Base-by-base conservation (phyloP, 2,113 vertebrate genomes). In the Vidua macroura region DNA sequence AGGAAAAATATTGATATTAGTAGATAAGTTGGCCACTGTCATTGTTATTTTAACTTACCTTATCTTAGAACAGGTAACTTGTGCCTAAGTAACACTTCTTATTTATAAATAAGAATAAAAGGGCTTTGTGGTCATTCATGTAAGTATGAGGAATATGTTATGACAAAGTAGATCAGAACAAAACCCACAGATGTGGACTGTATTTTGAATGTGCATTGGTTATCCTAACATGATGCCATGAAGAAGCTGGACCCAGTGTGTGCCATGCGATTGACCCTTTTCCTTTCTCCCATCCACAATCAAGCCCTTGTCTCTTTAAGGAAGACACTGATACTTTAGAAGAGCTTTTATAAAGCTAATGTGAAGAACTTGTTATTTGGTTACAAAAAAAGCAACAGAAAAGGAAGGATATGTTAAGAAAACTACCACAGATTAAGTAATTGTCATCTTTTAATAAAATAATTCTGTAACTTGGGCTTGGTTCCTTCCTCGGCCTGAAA, bases 401-500 rank as follows among this genome's bases (percentile, higher is more conserved):
- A 88, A 96, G 96, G 96, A 96, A 96, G 96, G 96, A 96, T 96
- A 91, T 96, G 76, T 93, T 92, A 88, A 94, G 86, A 96, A 93
- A 93, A 95, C 80, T 92, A 52, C 69, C 2, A 2, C 72, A 83
- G 94, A 86, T 96, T 90, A 96, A 96, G 92, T 95, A 94, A 96
- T 96, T 94, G 95, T 96, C 56, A 0, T 96, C 51, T 90, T 87
- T 95, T 96, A 90, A 70, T 81, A 96, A 94, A 96, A 84, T 95
- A 88, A 75, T 96, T 93, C 73, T 95, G 83, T 81, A 75, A 75
- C 91, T 92, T 96, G 83, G 88, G 91, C 83, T 95, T 7, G 3
- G 96, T 96, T 96, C 96, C 95, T 96, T 96, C 96, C 96, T 95
- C 80, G 93, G 83, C 64, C 80, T 96, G 95, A 96, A 95, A 96